A percentile compares a stretch with the other conserved stretches of the same genome.
phyloP scores from a whole-genome alignment of 2,888 invertebrate species.

The Heliconius hortense region DNA sequence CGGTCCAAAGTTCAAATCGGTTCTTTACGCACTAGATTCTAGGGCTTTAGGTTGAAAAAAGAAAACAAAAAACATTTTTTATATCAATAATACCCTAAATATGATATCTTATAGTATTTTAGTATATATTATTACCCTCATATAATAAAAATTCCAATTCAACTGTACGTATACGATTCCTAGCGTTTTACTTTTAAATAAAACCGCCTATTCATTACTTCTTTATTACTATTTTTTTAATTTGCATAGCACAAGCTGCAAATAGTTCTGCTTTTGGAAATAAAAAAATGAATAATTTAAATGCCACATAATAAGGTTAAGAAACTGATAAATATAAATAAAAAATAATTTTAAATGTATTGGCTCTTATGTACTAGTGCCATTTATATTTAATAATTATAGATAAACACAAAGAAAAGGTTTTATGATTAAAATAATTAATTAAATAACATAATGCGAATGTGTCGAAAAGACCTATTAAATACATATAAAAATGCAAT shows the following conservation, averaged over 20 bases:
- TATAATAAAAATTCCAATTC: conserved; percentile 43
- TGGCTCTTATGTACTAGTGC: background rate
- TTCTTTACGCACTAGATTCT: conserved; percentile 22
- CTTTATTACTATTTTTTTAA: background rate
- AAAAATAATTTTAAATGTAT: background rate
- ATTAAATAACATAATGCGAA: background rate
- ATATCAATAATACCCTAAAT: conserved; percentile 20
- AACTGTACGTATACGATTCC: conserved; percentile 48
- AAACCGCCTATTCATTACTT: conserved; percentile 32
- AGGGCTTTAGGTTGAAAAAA: conserved; percentile 22
- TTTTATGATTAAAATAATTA: background rate
- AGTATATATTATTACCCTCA: conserved; percentile 46
- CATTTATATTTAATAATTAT: background rate
- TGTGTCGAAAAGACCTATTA: background rate
- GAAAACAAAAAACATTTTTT: conserved; percentile 23
- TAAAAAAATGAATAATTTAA: background rate
- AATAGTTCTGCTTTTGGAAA: background rate
- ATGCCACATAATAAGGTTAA: background rate
- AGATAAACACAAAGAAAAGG: background rate
- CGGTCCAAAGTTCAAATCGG: background rate
- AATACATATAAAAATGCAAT: conserved; percentile 17
- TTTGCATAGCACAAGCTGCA: conserved; percentile 9
- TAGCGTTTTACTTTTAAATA: conserved; percentile 29
- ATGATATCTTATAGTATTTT: conserved; percentile 14
- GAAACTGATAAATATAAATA: no score